Evolutionary conservation across 2,113 vertebrate species (phyloP).

Genomic region (Xiphophorus couchianus): DNA sequence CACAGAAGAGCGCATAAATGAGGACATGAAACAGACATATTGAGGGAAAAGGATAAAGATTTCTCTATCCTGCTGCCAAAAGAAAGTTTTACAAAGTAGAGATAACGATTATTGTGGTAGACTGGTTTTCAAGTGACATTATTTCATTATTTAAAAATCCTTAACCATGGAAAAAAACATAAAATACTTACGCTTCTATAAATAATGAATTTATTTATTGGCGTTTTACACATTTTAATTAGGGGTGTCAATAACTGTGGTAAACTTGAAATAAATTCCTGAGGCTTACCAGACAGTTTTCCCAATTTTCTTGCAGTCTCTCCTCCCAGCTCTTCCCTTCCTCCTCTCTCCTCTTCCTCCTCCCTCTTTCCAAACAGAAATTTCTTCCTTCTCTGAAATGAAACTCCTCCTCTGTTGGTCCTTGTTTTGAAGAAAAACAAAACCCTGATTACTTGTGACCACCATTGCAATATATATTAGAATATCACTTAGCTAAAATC

Average conservation of each 20-base stretch:
- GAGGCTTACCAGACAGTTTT: constrained; percentile 87
- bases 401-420: constrained; percentile 84
- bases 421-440: constrained; percentile 67
- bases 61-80: no score
- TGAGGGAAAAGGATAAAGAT: no score
- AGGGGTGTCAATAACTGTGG: neutral
- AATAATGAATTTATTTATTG: neutral
- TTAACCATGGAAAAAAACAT: neutral
- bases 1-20: no score
- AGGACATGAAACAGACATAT: no score
- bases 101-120: neutral
- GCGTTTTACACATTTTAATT: neutral
- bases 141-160: neutral
- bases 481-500: neutral
- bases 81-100: no score
- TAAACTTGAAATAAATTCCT: neutral
- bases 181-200: neutral
- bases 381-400: constrained; percentile 73
- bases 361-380: constrained; percentile 71
- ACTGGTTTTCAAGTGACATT: neutral
- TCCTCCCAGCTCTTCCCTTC: constrained; percentile 84
- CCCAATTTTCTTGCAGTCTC: constrained; percentile 93
- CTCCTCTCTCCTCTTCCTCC: constrained; percentile 70
- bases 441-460: neutral
- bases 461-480: no score